phyloP scores from a whole-genome alignment of 2,113 vertebrate genomes.

The Gallinago media region DNA sequence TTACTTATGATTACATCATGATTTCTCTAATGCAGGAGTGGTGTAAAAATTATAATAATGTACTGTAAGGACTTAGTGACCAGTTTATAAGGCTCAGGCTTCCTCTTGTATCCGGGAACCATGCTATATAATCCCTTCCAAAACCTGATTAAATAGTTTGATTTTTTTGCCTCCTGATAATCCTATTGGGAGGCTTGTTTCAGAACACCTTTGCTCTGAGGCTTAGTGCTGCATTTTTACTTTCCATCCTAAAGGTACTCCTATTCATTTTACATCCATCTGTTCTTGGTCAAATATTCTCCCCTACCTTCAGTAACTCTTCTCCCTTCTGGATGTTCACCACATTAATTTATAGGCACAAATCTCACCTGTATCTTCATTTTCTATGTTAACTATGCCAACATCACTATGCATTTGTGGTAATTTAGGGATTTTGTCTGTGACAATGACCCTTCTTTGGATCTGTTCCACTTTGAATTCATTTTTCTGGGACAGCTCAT shows the following conservation, averaged over 20 bases:
- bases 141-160: constrained; percentile 26
- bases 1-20: background rate
- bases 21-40: background rate
- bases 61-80: background rate
- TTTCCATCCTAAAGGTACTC: background rate
- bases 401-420: background rate
- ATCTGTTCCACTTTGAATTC: background rate
- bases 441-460: background rate
- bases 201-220: constrained; percentile 12
- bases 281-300: background rate
- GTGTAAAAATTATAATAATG: background rate
- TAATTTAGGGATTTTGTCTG: background rate
- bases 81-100: background rate
- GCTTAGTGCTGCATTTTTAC: background rate
- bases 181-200: background rate
- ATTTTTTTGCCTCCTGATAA: background rate
- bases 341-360: background rate
- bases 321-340: background rate
- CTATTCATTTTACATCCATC: background rate
- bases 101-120: background rate
- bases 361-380: background rate
- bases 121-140: background rate
- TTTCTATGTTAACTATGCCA: background rate
- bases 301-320: background rate
- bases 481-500: background rate